Conservation (phyloP, 2,113 vertebrate genomes). For the Erythrolamprus reginae region DNA sequence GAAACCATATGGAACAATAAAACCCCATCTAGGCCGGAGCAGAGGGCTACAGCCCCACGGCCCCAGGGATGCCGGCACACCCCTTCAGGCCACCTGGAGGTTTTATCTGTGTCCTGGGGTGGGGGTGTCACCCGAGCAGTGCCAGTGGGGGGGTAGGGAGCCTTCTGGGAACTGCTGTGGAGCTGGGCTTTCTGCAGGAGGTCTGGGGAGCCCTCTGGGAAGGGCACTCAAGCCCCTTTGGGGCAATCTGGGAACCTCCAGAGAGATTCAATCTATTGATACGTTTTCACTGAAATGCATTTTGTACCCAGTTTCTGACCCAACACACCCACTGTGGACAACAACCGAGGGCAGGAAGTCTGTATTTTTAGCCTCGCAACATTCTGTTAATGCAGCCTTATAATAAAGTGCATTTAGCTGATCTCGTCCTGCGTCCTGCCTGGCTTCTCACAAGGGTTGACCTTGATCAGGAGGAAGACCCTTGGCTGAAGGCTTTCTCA, state of each 20-base stretch:
- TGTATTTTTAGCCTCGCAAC: too few species aligned
- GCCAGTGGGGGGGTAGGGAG: too few species aligned
- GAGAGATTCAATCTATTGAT: not conserved
- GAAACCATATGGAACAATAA: too few species aligned
- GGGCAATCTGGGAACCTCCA: not conserved
- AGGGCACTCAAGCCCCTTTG: not conserved
- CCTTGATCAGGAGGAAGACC: not conserved
- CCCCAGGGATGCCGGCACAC: too few species aligned
- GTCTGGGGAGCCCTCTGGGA: too few species aligned
- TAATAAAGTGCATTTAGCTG: too few species aligned
- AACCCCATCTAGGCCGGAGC: too few species aligned
- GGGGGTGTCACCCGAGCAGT: too few species aligned
- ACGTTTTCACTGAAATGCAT: not conserved
- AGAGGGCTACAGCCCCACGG: too few species aligned
- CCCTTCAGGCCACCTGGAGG: too few species aligned
- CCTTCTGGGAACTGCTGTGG: too few species aligned
- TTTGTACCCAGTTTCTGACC: not conserved
- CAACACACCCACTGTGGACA: not conserved
- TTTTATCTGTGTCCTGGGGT: not conserved
- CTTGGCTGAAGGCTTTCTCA: not conserved
- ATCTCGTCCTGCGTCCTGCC: not conserved
- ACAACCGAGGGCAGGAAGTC: not conserved
- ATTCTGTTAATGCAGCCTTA: too few species aligned
- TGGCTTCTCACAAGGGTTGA: not conserved
- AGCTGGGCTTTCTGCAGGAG: not conserved